phyloP scores from a whole-genome alignment of 1,140 invertebrate species.

The Polyergus mexicanus region DNA sequence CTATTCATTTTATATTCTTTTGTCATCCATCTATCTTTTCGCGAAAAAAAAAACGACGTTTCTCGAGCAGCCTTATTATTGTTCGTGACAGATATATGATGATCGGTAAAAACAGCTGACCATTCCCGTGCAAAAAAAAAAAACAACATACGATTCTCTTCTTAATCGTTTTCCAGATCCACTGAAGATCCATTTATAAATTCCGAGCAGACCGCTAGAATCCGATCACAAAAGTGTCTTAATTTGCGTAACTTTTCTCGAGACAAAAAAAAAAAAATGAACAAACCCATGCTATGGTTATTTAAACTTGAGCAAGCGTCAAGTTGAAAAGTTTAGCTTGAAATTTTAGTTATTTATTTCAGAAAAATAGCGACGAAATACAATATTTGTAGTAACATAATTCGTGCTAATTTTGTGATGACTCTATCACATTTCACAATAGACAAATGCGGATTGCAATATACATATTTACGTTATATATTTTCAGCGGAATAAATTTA shows the following conservation, averaged over 20 bases:
- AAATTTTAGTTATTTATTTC: conserved; percentile 28
- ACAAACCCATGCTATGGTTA: not conserved
- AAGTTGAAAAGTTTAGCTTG: conserved; percentile 8
- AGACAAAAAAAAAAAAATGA: not conserved
- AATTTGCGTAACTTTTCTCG: conserved; percentile 46
- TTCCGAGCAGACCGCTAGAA: conserved; percentile 2
- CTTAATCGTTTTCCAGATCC: not conserved
- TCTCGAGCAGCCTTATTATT: conserved; percentile 7
- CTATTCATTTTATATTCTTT: not conserved
- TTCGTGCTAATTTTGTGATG: conserved; percentile 5
- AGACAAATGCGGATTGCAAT: not conserved
- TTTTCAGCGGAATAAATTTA: conserved; percentile 19
- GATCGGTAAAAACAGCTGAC: conserved; percentile 21
- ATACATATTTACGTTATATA: not conserved
- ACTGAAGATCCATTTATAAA: conserved; percentile 34
- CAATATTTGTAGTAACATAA: conserved; percentile 1
- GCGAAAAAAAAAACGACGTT: not conserved
- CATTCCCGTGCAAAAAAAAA: not conserved
- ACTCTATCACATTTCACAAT: not conserved
- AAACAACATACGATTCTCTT: not conserved
- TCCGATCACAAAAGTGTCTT: conserved; percentile 25
- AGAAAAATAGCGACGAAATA: not conserved
- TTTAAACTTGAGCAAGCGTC: conserved; percentile 9
- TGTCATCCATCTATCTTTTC: conserved; percentile 1
- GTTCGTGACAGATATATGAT: not conserved